These are phyloP conservation scores for Mesochorus sp. DNA, from an alignment of 2,888 invertebrate species.

Conservation along the genomic window DNA sequence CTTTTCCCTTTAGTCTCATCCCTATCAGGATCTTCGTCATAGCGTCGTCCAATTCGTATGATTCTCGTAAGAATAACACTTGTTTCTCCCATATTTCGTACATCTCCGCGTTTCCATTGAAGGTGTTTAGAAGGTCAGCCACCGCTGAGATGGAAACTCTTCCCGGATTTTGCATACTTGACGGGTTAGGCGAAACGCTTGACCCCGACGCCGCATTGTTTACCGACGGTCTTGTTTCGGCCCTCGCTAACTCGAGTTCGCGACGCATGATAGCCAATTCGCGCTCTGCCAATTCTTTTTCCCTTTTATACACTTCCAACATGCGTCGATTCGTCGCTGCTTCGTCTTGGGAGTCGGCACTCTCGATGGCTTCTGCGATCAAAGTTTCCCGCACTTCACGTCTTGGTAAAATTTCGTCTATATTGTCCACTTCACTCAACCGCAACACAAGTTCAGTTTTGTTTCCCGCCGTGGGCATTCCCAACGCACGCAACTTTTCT, in stretches of 20 bases:
- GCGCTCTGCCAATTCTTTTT: constrained; percentile 8
- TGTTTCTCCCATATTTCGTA: constrained; percentile 5
- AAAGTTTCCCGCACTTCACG: background rate
- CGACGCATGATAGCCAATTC: background rate
- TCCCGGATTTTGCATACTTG: background rate
- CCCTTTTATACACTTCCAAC: background rate
- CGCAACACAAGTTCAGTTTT: too few species aligned
- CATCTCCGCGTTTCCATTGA: background rate
- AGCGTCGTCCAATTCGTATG: background rate
- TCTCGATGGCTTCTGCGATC: background rate
- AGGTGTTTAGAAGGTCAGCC: background rate
- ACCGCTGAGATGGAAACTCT: background rate
- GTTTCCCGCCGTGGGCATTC: too few species aligned
- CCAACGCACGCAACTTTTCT: too few species aligned
- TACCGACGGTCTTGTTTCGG: background rate
- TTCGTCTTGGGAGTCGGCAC: background rate
- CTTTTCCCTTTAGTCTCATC: background rate
- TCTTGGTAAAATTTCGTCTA: background rate
- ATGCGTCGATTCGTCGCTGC: background rate
- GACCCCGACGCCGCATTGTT: background rate
- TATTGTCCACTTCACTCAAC: too few species aligned
- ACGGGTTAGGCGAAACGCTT: background rate
- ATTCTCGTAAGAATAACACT: background rate
- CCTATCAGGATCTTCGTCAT: background rate
- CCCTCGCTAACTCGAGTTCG: background rate